These are phyloP conservation scores for Papilio aristodemus DNA, from an alignment of 1,140 invertebrate species.

Conservation along the genomic window DNA sequence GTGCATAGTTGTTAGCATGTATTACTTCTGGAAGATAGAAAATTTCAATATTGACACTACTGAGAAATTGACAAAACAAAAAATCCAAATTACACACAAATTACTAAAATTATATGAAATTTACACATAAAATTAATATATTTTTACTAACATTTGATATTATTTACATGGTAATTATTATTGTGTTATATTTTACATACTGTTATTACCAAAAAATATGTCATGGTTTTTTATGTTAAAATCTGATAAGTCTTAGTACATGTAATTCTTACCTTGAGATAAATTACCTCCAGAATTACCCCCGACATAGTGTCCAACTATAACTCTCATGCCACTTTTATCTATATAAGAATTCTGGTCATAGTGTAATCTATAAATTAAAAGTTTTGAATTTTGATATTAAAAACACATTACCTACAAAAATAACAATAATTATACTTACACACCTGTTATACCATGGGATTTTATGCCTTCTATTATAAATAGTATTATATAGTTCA, in stretches of 20 bases:
- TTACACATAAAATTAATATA: too few species aligned
- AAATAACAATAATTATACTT: slow-evolving; percentile 17
- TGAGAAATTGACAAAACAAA: not conserved
- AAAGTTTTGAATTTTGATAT: not conserved
- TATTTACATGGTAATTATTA: too few species aligned
- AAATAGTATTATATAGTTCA: slow-evolving; percentile 60
- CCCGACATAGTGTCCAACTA: slow-evolving; percentile 90
- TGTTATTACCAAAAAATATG: too few species aligned
- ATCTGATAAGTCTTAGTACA: not conserved
- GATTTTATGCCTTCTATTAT: slow-evolving; percentile 55
- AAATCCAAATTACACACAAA: too few species aligned
- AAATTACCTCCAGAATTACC: slow-evolving; percentile 86
- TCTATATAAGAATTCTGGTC: slow-evolving; percentile 83
- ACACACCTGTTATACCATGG: slow-evolving; percentile 62
- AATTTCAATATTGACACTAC: slow-evolving; percentile 16
- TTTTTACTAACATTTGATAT: too few species aligned
- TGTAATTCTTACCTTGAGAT: slow-evolving; percentile 82
- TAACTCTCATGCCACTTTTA: slow-evolving; percentile 86
- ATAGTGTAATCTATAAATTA: slow-evolving; percentile 58
- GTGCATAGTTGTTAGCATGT: slow-evolving; percentile 91
- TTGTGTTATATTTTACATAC: too few species aligned
- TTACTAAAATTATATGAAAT: too few species aligned
- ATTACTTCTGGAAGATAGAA: slow-evolving; percentile 84
- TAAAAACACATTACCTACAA: not conserved
- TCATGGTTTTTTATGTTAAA: too few species aligned